Evolutionary conservation across 1,140 invertebrate genomes (phyloP).

Genomic region (Arion vulgaris): DNA sequence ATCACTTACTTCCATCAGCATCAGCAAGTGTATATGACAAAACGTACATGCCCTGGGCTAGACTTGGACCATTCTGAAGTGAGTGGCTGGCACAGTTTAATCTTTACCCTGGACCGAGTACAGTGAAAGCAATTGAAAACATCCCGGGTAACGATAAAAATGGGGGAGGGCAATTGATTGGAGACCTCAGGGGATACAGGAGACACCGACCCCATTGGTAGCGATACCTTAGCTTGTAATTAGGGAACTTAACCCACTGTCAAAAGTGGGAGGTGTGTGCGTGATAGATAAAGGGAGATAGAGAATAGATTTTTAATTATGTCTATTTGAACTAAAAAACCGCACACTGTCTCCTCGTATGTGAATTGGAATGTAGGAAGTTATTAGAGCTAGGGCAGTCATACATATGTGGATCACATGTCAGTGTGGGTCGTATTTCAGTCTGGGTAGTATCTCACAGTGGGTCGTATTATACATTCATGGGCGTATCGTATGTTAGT

Average conservation of each 20-base stretch:
- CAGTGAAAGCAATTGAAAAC: not conserved
- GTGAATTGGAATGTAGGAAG: too few relatives aligned
- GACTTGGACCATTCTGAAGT: not conserved
- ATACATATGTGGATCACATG: too few relatives aligned
- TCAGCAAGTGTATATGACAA: too few relatives aligned
- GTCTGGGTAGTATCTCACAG: too few relatives aligned
- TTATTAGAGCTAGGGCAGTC: too few relatives aligned
- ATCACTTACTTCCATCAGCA: too few relatives aligned
- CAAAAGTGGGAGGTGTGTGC: not conserved
- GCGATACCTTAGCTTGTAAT: conserved; percentile 18
- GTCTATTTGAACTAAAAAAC: too few relatives aligned
- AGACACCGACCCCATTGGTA: not conserved
- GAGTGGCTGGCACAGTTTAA: not conserved
- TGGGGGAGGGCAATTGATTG: not conserved
- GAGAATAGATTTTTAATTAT: too few relatives aligned
- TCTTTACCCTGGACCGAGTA: not conserved
- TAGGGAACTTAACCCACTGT: not conserved
- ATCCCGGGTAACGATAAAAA: not conserved
- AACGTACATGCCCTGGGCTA: not conserved
- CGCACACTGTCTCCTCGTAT: too few relatives aligned
- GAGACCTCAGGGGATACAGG: not conserved
- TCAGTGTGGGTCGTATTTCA: too few relatives aligned
- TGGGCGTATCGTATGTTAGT: too few relatives aligned
- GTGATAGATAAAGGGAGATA: not conserved
- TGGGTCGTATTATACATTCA: too few relatives aligned